Evolutionary conservation across 2,797 vertebrate genomes (phyloP).

Genomic region (Naso thynnoides): DNA sequence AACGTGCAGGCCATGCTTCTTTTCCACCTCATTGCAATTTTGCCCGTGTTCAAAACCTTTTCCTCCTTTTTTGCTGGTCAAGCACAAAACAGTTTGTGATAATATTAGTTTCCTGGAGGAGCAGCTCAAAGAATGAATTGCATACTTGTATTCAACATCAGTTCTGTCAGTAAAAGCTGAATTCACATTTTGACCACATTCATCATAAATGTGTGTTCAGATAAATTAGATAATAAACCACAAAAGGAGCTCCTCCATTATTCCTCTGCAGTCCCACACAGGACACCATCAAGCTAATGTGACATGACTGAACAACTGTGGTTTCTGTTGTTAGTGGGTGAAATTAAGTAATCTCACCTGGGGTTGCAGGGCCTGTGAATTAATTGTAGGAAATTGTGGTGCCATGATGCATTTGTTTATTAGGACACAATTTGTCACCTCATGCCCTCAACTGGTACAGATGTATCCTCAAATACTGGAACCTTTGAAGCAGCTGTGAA

Average conservation of each 20-base stretch:
- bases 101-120: slow-evolving; percentile 54
- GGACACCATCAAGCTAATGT: slow-evolving; percentile 65
- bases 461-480: too few relatives aligned
- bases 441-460: too few relatives aligned
- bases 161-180: slow-evolving; percentile 54
- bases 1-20: slow-evolving; percentile 39
- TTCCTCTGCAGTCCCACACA: slow-evolving; percentile 1
- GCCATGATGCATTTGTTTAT: slow-evolving; percentile 32
- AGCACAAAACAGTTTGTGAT: slow-evolving; percentile 65
- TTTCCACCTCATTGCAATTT: slow-evolving; percentile 51
- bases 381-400: slow-evolving; percentile 51
- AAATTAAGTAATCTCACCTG: slow-evolving; percentile 73
- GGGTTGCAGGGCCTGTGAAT: slow-evolving; percentile 41
- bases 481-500: too few relatives aligned
- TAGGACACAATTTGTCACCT: too few relatives aligned
- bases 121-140: slow-evolving; percentile 41
- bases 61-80: slow-evolving; percentile 66
- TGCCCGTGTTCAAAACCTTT: slow-evolving; percentile 49
- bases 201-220: slow-evolving; percentile 19
- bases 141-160: slow-evolving; percentile 14
- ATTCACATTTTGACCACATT: slow-evolving; percentile 53
- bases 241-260: slow-evolving; percentile 26
- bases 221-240: slow-evolving; percentile 38
- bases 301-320: slow-evolving; percentile 64
- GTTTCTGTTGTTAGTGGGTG: slow-evolving; percentile 55